Percentiles rank a stretch among this genome's conserved stretches.
Conservation (phyloP, 2,113 vertebrate species). For the Aleadryas rufinucha region DNA sequence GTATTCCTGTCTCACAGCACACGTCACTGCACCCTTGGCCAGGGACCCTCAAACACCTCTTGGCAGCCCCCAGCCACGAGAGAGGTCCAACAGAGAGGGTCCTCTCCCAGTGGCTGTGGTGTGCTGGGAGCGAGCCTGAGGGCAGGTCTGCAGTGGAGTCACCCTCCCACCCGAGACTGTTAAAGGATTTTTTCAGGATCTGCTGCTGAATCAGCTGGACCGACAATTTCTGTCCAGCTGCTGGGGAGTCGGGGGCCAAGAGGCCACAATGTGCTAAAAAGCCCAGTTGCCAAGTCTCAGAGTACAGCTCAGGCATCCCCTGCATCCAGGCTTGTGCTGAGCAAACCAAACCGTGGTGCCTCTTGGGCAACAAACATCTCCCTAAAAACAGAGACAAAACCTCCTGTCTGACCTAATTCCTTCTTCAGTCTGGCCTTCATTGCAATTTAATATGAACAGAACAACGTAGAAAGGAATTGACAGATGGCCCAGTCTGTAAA, state of each 20-base stretch:
- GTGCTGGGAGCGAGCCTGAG: accelerated
- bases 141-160: not conserved
- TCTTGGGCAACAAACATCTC: slow-evolving; percentile 31
- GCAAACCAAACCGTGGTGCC: not conserved
- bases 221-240: not conserved
- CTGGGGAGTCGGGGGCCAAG: not conserved
- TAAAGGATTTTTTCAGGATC: not conserved
- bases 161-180: not conserved
- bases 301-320: slow-evolving; percentile 11
- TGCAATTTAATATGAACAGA: slow-evolving; percentile 59
- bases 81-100: not conserved
- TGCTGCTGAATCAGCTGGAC: slow-evolving; percentile 17
- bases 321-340: not conserved
- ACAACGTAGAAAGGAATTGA: slow-evolving; percentile 60
- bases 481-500: slow-evolving; percentile 61
- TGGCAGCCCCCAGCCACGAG: not conserved
- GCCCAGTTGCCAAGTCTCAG: not conserved
- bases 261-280: not conserved
- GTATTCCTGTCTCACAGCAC: not conserved
- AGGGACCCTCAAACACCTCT: not conserved
- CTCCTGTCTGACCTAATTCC: slow-evolving; percentile 55
- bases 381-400: slow-evolving; percentile 31
- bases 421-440: slow-evolving; percentile 55
- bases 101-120: accelerated
- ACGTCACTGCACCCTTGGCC: not conserved